A percentile compares a stretch with the other conserved stretches of the same genome.
These are phyloP conservation scores for Prunella himalayana DNA, from an alignment of 2,113 vertebrate genomes.

Conservation along the genomic window DNA sequence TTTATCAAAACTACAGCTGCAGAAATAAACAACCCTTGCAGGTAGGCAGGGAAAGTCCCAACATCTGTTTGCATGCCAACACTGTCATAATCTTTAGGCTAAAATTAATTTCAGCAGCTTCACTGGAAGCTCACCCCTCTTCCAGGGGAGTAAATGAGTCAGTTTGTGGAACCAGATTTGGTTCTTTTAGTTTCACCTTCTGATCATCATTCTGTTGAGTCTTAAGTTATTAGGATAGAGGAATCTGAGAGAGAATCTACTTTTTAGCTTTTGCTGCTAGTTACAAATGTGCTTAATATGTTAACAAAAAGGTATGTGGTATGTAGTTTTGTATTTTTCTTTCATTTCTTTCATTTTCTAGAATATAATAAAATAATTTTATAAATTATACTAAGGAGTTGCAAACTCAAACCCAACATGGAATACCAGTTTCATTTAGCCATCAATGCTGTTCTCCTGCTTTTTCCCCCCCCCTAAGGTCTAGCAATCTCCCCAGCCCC, in stretches of 20 bases:
- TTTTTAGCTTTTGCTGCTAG: not conserved
- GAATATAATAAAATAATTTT: not conserved
- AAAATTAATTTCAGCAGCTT: not conserved
- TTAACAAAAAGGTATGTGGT: not conserved
- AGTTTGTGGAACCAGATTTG: not conserved
- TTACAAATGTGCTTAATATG: not conserved
- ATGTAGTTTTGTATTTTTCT: not conserved
- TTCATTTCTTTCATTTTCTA: not conserved
- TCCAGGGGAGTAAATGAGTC: not conserved
- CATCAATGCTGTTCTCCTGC: not conserved
- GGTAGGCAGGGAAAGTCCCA: constrained; percentile 71
- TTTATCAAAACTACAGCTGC: constrained; percentile 87
- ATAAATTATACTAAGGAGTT: not conserved
- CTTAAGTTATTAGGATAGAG: not conserved
- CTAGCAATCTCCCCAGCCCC: not conserved
- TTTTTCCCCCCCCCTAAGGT: accelerated
- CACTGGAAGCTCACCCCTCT: not conserved
- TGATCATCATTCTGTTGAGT: not conserved
- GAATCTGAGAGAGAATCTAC: not conserved
- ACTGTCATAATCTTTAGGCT: not conserved
- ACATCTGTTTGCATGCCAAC: not conserved
- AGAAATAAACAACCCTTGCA: constrained; percentile 89
- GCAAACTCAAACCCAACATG: not conserved
- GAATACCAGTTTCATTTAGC: not conserved
- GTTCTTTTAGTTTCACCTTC: not conserved